These are phyloP conservation scores for Cryptomyrus ogoouensis DNA, from an alignment of 2,113 vertebrate genomes.

Conservation along the genomic window DNA sequence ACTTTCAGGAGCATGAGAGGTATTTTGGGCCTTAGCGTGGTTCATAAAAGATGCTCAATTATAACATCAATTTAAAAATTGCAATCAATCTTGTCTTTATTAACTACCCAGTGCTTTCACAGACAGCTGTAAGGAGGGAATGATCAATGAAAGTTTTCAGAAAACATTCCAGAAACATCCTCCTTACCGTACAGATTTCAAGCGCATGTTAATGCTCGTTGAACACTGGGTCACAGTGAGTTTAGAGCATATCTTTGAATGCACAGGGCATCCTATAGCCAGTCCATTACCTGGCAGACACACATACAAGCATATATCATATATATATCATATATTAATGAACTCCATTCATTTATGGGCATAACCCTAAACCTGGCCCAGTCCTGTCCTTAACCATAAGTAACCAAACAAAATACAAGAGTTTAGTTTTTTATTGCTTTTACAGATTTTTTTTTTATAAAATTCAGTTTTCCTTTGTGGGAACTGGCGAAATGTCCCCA, in stretches of 20 bases:
- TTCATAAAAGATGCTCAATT: not conserved
- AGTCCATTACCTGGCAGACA: not conserved
- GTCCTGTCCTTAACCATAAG: not conserved
- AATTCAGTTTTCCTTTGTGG: not conserved
- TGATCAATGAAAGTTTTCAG: not conserved
- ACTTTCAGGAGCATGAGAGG: not conserved
- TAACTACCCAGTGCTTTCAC: not conserved
- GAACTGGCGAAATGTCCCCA: not conserved
- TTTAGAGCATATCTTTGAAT: not conserved
- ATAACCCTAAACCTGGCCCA: not conserved
- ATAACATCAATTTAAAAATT: not conserved
- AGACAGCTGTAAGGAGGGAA: not conserved
- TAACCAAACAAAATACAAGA: not conserved
- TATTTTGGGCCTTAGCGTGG: not conserved
- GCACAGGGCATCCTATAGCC: not conserved
- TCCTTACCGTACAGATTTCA: not conserved
- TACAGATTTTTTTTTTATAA: not conserved
- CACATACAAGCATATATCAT: not conserved
- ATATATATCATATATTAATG: not conserved
- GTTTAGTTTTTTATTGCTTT: not conserved
- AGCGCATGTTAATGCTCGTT: not conserved
- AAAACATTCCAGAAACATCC: not conserved
- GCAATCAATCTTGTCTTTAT: not conserved
- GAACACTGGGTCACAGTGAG: not conserved
- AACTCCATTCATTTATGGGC: not conserved